Percentiles rank a stretch among this genome's conserved stretches.
phyloP scores from a whole-genome alignment of 2,888 invertebrate species.

The Notodonta dromedarius region DNA sequence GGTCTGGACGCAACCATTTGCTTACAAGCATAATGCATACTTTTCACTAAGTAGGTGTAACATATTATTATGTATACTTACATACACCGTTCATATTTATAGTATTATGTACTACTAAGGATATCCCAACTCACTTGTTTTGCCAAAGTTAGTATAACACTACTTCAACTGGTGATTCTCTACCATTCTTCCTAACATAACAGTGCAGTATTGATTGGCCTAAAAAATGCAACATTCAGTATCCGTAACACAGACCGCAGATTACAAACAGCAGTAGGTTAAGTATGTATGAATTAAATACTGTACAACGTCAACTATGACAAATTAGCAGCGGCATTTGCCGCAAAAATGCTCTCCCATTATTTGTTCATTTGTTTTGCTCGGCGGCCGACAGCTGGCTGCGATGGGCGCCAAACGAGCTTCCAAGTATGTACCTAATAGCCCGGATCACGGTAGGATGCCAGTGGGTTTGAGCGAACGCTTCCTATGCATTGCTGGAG shows the following conservation, averaged over 20 bases:
- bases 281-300: conserved; percentile 20
- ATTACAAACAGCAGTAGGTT: conserved; percentile 15
- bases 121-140: no score
- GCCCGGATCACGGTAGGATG: conserved; percentile 24
- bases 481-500: background rate
- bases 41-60: no score
- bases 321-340: conserved; percentile 44
- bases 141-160: no score
- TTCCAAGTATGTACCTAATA: conserved; percentile 28
- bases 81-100: no score
- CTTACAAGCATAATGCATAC: no score
- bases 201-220: background rate
- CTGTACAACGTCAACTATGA: conserved; percentile 23
- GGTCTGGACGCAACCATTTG: no score
- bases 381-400: conserved; percentile 27
- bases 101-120: no score
- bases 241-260: background rate
- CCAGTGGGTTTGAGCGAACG: conserved; percentile 18
- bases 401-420: conserved; percentile 14
- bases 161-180: no score
- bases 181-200: no score
- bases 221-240: background rate
- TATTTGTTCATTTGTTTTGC: conserved; percentile 58
- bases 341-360: conserved; percentile 50
- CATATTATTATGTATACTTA: no score